Evolutionary conservation across 2,888 invertebrate genomes (phyloP).

Genomic region (Syrphus vitripennis): DNA sequence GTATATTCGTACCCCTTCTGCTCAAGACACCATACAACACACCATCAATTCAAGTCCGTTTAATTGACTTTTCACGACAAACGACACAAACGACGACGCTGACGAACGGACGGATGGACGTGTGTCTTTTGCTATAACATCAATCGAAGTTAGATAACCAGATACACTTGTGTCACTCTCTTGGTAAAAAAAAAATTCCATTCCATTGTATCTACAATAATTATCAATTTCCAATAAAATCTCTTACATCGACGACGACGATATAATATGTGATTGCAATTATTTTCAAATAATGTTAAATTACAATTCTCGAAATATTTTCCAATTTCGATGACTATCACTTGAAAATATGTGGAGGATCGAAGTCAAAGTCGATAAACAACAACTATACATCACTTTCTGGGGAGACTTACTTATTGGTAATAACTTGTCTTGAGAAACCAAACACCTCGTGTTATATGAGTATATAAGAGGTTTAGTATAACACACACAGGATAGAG

Average conservation of each 20-base stretch:
- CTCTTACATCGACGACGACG: conserved; percentile 52
- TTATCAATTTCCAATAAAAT: conserved; percentile 66
- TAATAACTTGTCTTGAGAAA: conserved; percentile 51
- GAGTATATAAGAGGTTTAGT: background rate
- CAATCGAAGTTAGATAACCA: conserved; percentile 7
- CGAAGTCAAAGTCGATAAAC: background rate
- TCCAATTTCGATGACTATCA: conserved; percentile 20
- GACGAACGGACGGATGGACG: no score
- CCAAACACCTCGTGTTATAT: conserved; percentile 32
- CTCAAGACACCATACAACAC: background rate
- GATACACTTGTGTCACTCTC: conserved; percentile 41
- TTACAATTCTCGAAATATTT: conserved; percentile 53
- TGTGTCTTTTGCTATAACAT: conserved; percentile 14
- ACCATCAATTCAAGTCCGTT: conserved; percentile 25
- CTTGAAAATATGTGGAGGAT: background rate
- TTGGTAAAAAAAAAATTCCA: conserved; percentile 23
- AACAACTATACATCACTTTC: background rate
- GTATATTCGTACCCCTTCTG: background rate
- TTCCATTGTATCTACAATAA: conserved; percentile 28
- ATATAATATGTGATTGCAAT: conserved; percentile 58
- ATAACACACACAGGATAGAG: background rate
- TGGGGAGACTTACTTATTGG: background rate
- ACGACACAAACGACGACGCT: background rate
- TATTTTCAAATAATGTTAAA: conserved; percentile 56
- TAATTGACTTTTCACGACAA: conserved; percentile 66